Evolutionary conservation across 2,888 invertebrate species (phyloP).

Genomic region (Pristionchus japonicus): DNA sequence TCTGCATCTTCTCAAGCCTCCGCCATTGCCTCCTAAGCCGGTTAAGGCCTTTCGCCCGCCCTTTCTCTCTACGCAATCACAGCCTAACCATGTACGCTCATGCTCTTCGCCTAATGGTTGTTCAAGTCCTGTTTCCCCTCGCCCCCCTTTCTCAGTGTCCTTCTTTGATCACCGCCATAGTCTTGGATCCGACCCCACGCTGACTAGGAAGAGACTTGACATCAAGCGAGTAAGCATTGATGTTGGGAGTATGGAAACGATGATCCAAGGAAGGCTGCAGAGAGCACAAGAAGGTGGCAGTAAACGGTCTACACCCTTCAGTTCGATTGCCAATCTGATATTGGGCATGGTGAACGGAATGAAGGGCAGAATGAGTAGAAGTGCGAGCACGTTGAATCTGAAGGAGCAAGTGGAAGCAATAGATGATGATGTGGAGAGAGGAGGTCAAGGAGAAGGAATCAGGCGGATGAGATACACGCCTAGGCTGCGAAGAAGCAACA

Average conservation of each 20-base stretch:
- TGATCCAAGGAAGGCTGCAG: not conserved
- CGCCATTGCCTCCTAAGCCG: not conserved
- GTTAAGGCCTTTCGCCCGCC: not conserved
- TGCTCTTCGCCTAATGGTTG: not conserved
- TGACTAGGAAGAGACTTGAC: not conserved
- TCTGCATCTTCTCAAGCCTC: not conserved
- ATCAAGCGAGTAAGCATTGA: slow-evolving; percentile 4
- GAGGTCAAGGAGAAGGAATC: not conserved
- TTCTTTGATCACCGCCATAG: slow-evolving; percentile 13
- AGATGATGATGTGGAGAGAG: not conserved
- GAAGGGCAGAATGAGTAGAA: not conserved
- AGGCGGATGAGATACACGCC: slow-evolving; percentile 6
- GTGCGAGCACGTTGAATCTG: not conserved
- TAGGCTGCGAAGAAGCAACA: not conserved
- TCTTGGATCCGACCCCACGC: not conserved
- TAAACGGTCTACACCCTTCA: not conserved
- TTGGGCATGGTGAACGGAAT: slow-evolving; percentile 6
- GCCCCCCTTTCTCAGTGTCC: not conserved
- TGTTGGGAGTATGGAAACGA: not conserved
- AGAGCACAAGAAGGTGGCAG: not conserved
- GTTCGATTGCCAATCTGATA: slow-evolving; percentile 28
- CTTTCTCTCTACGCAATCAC: not conserved
- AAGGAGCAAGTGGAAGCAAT: not conserved
- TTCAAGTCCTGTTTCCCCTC: not conserved
- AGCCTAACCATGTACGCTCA: not conserved